A percentile compares a stretch with the other conserved stretches of the same genome.
Conservation (phyloP, 2,113 vertebrate genomes). For the Lanius collurio region DNA sequence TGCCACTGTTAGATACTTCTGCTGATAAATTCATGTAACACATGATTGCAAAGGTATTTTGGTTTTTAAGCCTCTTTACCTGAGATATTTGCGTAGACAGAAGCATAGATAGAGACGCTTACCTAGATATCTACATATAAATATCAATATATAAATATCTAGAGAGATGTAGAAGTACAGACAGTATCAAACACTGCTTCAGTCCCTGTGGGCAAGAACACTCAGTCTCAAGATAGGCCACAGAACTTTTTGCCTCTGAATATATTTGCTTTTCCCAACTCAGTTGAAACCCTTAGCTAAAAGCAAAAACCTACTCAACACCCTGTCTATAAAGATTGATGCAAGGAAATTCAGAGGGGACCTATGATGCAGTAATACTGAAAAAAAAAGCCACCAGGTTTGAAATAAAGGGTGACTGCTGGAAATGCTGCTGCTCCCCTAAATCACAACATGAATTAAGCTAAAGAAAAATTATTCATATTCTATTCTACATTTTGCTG, state of each 20-base stretch:
- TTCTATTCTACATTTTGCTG: background rate
- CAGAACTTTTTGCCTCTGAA: background rate
- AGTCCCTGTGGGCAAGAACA: background rate
- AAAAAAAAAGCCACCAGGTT: background rate
- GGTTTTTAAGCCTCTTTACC: background rate
- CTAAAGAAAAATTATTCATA: background rate
- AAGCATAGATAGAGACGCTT: background rate
- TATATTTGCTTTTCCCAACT: background rate
- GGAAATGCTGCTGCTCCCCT: background rate
- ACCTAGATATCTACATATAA: background rate
- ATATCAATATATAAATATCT: background rate
- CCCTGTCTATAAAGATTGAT: background rate
- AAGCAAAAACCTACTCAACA: background rate
- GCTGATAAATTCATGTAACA: background rate
- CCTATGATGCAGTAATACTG: background rate
- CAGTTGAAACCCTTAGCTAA: background rate
- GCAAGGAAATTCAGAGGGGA: background rate
- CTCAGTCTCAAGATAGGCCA: background rate
- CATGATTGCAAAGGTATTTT: background rate
- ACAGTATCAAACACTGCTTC: background rate
- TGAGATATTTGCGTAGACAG: background rate
- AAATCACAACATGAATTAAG: background rate
- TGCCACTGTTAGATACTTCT: background rate
- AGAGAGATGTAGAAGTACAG: background rate
- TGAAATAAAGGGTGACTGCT: background rate